A percentile compares a stretch with the other conserved stretches of the same genome.
Conservation (phyloP, 2,113 vertebrate genomes). For the Oceanodroma tethys region DNA sequence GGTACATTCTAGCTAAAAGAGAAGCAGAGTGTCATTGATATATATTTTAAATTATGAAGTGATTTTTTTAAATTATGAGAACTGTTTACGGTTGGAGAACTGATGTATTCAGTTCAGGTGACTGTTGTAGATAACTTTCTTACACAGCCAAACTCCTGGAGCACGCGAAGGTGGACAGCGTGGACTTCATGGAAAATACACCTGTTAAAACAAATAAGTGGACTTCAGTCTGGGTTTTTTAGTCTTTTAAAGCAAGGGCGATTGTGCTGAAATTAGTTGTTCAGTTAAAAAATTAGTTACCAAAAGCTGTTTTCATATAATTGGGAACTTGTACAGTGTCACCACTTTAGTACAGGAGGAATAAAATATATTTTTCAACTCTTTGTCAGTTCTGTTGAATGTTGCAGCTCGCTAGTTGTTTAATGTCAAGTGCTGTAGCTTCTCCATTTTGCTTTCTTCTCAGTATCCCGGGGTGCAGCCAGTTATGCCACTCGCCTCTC, state of each 20-base stretch:
- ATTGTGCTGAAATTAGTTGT: neutral
- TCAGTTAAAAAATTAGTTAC: neutral
- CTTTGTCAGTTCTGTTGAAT: neutral
- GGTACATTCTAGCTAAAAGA: neutral
- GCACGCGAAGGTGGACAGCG: accelerated
- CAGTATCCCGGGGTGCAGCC: neutral
- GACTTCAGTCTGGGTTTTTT: neutral
- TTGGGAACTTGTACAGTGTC: neutral
- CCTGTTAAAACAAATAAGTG: neutral
- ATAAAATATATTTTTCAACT: constrained; percentile 57
- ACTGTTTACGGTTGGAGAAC: neutral
- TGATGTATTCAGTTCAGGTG: neutral
- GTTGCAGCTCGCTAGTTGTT: neutral
- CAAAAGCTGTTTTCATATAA: neutral
- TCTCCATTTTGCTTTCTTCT: neutral
- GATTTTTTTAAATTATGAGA: constrained; percentile 6
- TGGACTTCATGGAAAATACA: neutral
- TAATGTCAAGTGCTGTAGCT: neutral
- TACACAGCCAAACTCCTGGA: neutral
- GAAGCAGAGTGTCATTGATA: neutral
- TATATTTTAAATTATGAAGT: constrained; percentile 52
- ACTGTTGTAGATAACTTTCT: neutral
- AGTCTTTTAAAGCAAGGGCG: neutral
- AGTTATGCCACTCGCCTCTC: neutral
- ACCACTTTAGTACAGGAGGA: constrained; percentile 4